Evolutionary conservation across 2,113 vertebrate genomes (phyloP).

Genomic region (Alouatta palliata): DNA sequence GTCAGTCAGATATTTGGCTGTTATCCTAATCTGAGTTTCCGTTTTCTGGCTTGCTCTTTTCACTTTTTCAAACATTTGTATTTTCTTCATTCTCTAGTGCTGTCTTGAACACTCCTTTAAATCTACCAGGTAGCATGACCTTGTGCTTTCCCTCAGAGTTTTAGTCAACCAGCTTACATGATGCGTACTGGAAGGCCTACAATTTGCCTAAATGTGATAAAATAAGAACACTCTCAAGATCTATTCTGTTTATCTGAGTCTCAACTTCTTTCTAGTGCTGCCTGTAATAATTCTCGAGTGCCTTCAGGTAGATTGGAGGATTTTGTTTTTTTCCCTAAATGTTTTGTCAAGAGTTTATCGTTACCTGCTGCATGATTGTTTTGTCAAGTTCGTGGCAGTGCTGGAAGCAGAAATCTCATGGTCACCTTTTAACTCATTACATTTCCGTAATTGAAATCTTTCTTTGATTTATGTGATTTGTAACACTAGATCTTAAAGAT

Average conservation of each 20-base stretch:
- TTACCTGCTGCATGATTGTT: neutral
- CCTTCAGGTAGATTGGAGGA: neutral
- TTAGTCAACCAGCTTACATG: neutral
- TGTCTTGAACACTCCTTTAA: neutral
- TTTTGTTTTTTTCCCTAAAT: neutral
- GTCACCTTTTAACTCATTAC: neutral
- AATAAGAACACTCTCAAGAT: neutral
- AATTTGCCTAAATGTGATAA: neutral
- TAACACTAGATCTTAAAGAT: neutral
- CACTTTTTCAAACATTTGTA: neutral
- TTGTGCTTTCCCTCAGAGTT: neutral
- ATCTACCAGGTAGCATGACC: neutral
- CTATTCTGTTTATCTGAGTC: neutral
- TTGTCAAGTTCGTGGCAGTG: neutral
- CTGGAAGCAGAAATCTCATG: neutral
- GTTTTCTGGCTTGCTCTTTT: neutral
- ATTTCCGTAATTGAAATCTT: neutral
- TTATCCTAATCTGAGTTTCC: neutral
- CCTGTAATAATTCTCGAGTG: neutral
- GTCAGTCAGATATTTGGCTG: neutral
- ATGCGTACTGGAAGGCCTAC: fast-evolving
- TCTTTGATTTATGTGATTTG: neutral
- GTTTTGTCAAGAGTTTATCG: neutral
- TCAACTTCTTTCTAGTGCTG: neutral
- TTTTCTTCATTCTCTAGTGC: neutral